phyloP scores from a whole-genome alignment of 2,113 vertebrate species.

The Nansenia antarctica region DNA sequence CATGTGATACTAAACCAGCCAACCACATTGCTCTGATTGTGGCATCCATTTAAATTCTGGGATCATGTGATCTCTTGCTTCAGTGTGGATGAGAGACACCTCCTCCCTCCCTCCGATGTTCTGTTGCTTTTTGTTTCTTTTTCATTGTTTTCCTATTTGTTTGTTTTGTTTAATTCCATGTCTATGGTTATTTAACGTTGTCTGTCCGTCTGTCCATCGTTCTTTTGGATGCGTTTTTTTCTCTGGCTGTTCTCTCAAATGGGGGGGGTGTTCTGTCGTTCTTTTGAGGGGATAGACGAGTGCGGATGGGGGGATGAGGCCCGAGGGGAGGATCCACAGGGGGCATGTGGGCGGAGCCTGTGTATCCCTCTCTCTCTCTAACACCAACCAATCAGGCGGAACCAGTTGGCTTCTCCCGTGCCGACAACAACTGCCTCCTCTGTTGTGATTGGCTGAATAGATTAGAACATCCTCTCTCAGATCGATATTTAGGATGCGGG shows the following conservation, averaged over 20 bases:
- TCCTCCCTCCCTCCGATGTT: slow-evolving; percentile 68
- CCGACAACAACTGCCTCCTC: background rate
- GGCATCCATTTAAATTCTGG: slow-evolving; percentile 40
- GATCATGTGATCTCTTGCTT: slow-evolving; percentile 82
- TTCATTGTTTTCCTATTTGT: slow-evolving; percentile 39
- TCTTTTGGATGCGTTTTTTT: slow-evolving; percentile 75
- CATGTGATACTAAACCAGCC: slow-evolving; percentile 81
- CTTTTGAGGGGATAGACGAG: slow-evolving; percentile 78
- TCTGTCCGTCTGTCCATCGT: slow-evolving; percentile 35
- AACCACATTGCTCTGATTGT: slow-evolving; percentile 39
- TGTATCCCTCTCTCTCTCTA: slow-evolving; percentile 68
- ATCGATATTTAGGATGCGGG: slow-evolving; percentile 7
- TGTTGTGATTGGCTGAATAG: background rate
- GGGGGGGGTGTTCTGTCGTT: slow-evolving; percentile 22
- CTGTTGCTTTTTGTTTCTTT: slow-evolving; percentile 66
- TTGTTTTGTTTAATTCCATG: slow-evolving; percentile 58
- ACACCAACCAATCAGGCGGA: slow-evolving; percentile 74
- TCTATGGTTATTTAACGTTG: slow-evolving; percentile 78
- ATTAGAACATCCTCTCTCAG: too few relatives aligned
- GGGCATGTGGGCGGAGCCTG: slow-evolving; percentile 55
- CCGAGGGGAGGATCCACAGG: slow-evolving; percentile 71
- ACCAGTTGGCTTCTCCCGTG: slow-evolving; percentile 70
- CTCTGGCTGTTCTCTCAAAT: slow-evolving; percentile 79
- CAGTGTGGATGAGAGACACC: slow-evolving; percentile 83
- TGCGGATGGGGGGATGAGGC: too few relatives aligned